These are phyloP conservation scores for Coregonus sp. DNA, from an alignment of 2,797 vertebrate species.

Conservation along the genomic window DNA sequence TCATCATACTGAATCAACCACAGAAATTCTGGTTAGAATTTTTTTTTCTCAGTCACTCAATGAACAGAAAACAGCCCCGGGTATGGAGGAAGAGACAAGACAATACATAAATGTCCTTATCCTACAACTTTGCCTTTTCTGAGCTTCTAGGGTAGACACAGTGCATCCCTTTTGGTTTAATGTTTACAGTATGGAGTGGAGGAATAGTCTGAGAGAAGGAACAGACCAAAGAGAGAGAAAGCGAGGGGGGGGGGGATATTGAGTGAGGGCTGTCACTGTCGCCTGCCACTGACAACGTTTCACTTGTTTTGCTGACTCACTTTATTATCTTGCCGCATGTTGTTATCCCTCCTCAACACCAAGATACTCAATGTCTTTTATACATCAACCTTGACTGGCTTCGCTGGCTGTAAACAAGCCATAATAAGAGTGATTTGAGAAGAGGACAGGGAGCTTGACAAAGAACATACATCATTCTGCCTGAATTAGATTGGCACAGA, in stretches of 20 bases:
- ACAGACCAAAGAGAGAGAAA: slow-evolving; percentile 33
- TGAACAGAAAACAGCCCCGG: slow-evolving; percentile 30
- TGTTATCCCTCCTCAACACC: slow-evolving; percentile 18
- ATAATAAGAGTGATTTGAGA: slow-evolving; percentile 53
- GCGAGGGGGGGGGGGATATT: slow-evolving; percentile 14
- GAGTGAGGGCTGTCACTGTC: slow-evolving; percentile 24
- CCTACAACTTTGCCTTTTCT: slow-evolving; percentile 34
- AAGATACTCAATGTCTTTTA: slow-evolving; percentile 37
- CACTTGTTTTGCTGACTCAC: slow-evolving; percentile 7
- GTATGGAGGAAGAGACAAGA: slow-evolving; percentile 5
- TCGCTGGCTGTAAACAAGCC: slow-evolving; percentile 51
- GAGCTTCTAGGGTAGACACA: slow-evolving; percentile 51
- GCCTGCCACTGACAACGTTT: slow-evolving; percentile 11
- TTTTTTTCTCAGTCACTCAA: slow-evolving; percentile 1
- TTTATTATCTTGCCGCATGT: slow-evolving; percentile 19
- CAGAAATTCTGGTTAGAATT: slow-evolving; percentile 11
- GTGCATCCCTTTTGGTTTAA: slow-evolving; percentile 49
- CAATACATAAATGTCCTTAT: slow-evolving; percentile 28
- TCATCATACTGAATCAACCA: slow-evolving; percentile 14
- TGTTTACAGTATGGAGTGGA: slow-evolving; percentile 57
- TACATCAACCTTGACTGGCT: slow-evolving; percentile 34
- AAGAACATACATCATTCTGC: slow-evolving; percentile 58
- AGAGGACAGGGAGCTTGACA: slow-evolving; percentile 50
- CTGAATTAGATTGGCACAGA: slow-evolving; percentile 58
- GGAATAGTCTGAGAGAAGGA: slow-evolving; percentile 13